Evolutionary conservation across 1,140 invertebrate species (phyloP).

Genomic region (Neomicropteryx cornuta): DNA sequence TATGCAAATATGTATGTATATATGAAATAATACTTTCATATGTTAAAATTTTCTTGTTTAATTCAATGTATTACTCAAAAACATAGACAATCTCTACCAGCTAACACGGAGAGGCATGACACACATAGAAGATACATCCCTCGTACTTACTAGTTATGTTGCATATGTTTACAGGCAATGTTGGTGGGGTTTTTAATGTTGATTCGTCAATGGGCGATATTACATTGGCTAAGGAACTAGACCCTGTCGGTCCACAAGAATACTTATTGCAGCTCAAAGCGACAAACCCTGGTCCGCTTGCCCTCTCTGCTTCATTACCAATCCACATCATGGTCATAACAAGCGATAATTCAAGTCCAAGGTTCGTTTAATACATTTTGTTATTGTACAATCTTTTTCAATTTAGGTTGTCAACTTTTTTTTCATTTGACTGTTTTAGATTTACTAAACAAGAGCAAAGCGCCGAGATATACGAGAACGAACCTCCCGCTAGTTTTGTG

Average conservation of each 20-base stretch:
- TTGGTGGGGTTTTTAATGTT: constrained; percentile 72
- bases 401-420: no score
- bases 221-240: constrained; percentile 59
- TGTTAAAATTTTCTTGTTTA: no score
- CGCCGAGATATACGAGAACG: constrained; percentile 78
- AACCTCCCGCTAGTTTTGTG: constrained; percentile 64
- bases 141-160: no score
- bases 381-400: background rate
- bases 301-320: constrained; percentile 63
- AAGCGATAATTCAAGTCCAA: constrained; percentile 80
- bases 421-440: no score
- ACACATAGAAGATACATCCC: no score
- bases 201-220: constrained; percentile 69
- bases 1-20: no score
- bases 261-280: constrained; percentile 78
- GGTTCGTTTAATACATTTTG: constrained; percentile 24
- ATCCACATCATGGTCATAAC: constrained; percentile 81
- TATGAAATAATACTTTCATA: no score
- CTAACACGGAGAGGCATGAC: no score
- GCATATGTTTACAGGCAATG: no score
- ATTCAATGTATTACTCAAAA: no score
- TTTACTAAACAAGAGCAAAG: constrained; percentile 54
- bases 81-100: no score
- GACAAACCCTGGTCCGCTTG: constrained; percentile 64
- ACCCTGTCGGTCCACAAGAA: constrained; percentile 56